phyloP scores from a whole-genome alignment of 2,797 vertebrate genomes.

The Aldrovandia affinis region DNA sequence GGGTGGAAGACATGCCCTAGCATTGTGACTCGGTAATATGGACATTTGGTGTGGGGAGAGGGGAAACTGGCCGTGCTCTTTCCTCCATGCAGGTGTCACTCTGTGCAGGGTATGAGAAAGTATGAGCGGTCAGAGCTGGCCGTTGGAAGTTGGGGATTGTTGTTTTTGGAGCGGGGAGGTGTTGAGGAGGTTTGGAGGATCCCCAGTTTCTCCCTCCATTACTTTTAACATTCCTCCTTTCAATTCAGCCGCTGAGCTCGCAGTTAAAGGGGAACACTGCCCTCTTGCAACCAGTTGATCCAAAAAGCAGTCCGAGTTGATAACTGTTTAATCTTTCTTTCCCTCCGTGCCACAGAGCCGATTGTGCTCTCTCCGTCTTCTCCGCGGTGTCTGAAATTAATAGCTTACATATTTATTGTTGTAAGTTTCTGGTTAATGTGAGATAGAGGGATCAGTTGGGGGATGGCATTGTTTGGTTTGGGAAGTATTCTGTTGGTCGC shows the following conservation, averaged over 20 bases:
- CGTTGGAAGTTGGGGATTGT: constrained; percentile 47
- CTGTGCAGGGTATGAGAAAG: constrained; percentile 48
- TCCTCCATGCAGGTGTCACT: constrained; percentile 42
- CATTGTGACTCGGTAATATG: constrained; percentile 43
- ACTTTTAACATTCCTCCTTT: constrained; percentile 61
- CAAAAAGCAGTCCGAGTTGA: constrained; percentile 43
- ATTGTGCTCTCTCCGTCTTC: constrained; percentile 58
- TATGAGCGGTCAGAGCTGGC: constrained; percentile 43
- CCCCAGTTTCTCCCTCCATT: constrained; percentile 53
- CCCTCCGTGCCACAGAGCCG: constrained; percentile 65
- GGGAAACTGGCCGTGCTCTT: constrained; percentile 12
- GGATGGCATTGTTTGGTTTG: constrained; percentile 98
- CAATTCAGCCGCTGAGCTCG: constrained; percentile 46
- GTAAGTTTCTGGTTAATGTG: constrained; percentile 85
- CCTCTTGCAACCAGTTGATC: constrained; percentile 52
- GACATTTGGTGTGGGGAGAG: constrained; percentile 38
- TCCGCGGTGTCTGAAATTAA: constrained; percentile 79
- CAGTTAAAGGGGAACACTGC: constrained; percentile 50
- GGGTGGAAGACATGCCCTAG: constrained; percentile 44
- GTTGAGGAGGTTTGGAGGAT: constrained; percentile 51
- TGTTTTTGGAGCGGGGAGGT: constrained; percentile 58
- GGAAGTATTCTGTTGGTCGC: constrained; percentile 92
- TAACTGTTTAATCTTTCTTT: constrained; percentile 47
- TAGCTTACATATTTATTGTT: constrained; percentile 87
- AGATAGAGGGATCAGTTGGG: constrained; percentile 83